Evolutionary conservation across 2,113 vertebrate genomes (phyloP).

Genomic region (Caloenas nicobarica): DNA sequence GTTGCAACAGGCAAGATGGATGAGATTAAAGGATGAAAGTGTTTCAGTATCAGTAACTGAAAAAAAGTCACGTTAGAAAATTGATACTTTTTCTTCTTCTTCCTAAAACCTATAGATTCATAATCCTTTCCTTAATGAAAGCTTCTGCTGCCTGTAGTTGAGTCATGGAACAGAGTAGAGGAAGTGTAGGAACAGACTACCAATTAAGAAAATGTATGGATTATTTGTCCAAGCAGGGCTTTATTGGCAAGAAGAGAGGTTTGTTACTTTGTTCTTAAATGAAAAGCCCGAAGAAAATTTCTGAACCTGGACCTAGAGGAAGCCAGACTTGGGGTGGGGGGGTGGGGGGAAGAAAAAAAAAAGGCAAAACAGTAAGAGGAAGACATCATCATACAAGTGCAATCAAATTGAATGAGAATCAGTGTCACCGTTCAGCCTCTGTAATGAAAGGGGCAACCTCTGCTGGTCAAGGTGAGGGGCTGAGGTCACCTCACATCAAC

Average conservation of each 20-base stretch:
- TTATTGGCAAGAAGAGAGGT: background rate
- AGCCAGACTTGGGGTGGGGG: background rate
- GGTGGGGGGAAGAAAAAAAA: too few species aligned
- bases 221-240: background rate
- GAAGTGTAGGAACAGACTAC: background rate
- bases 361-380: background rate
- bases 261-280: background rate
- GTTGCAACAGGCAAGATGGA: background rate
- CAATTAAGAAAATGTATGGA: background rate
- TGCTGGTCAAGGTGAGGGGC: background rate
- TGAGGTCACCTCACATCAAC: background rate
- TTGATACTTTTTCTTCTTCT: background rate
- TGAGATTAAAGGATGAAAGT: background rate
- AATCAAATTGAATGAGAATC: background rate
- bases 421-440: background rate
- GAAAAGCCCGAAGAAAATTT: background rate
- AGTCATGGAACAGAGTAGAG: background rate
- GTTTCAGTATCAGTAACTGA: background rate
- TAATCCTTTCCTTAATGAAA: background rate
- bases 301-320: background rate
- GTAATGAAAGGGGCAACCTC: background rate
- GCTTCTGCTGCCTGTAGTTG: background rate
- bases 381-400: background rate
- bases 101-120: background rate
- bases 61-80: background rate